Base-by-base conservation (phyloP, 2,113 vertebrate species). In the Tragelaphus scriptus region DNA sequence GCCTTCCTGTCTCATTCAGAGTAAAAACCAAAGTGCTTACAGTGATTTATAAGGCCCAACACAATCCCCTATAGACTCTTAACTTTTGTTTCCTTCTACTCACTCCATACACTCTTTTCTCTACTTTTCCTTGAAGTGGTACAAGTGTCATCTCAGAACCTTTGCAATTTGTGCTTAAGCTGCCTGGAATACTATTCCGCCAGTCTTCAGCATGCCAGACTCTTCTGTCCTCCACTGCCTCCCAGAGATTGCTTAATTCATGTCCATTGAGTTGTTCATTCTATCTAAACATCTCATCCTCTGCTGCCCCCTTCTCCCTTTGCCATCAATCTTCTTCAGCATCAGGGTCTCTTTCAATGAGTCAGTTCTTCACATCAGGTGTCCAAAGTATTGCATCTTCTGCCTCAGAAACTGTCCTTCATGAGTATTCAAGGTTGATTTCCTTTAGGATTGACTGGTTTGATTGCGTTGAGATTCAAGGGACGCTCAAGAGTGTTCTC, bases 361-460 rank as follows among this genome's bases (percentile, higher is more conserved):
- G 71, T 44, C 7, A 1, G 1, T 44, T 77, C 40, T 77, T 44
- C 0, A 0, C 71, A 77, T 77, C 6, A 77, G 23, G 40, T 77
- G 23, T 40, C 71, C 71, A 77, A 44, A 44, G 23, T 26, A 44
- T 44, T 77, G 23, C 36, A 77, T 40, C 23, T 77, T 44, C 23
- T 1, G 1, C 40, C 5, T 77, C 23, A 77, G 12, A 40, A 77
- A 14, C 23, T 26, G 71, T 44, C 23, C 40, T 44, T 77, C 71
- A 75, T 40, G n/a, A 75, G 10, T 40, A 23, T 40, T 75, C 36
- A 40, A 23, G 68, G 11, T 40, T 75, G 68, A 13, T 40, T 40
- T 75, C n/a, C 68, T 75, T 40, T 75, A 75, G 10, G 68, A 75
- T 13, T 75, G 19, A 40, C 19, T 77, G 40, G 23, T 77, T 77